Conservation (phyloP, 2,888 invertebrate species). For the Arrhopalites spinosus region DNA sequence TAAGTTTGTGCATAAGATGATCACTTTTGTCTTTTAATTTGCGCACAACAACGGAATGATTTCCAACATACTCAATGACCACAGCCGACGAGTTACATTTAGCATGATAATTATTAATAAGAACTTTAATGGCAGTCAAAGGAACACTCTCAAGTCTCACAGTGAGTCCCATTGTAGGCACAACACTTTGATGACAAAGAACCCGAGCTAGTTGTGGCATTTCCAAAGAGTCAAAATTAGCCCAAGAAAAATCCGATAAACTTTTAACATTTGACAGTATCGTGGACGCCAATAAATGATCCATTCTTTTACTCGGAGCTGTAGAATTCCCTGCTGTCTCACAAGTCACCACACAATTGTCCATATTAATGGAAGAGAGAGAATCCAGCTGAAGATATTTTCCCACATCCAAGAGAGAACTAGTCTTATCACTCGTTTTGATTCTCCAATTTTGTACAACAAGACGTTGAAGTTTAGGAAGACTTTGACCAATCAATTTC, state of each 20-base stretch:
- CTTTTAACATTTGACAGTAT: slow-evolving; percentile 47
- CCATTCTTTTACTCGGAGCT: slow-evolving; percentile 40
- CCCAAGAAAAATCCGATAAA: slow-evolving; percentile 53
- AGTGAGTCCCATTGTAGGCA: slow-evolving; percentile 34
- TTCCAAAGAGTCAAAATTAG: slow-evolving; percentile 48
- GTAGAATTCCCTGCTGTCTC: slow-evolving; percentile 27
- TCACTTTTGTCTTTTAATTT: slow-evolving; percentile 50
- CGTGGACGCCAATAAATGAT: slow-evolving; percentile 42
- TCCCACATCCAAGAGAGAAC: too few relatives aligned
- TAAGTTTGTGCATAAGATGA: slow-evolving; percentile 49
- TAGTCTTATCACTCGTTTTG: slow-evolving; percentile 49
- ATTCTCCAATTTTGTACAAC: slow-evolving; percentile 51
- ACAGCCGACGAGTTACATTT: slow-evolving; percentile 42
- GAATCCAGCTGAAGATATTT: slow-evolving; percentile 32
- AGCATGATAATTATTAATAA: slow-evolving; percentile 38
- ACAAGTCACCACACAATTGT: slow-evolving; percentile 47
- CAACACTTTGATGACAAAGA: slow-evolving; percentile 39
- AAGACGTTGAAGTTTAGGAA: slow-evolving; percentile 51
- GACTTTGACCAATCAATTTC: slow-evolving; percentile 48
- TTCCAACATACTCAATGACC: slow-evolving; percentile 49
- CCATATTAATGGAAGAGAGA: slow-evolving; percentile 46
- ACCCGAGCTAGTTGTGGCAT: slow-evolving; percentile 43
- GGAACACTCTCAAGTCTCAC: slow-evolving; percentile 49
- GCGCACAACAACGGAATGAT: slow-evolving; percentile 45
- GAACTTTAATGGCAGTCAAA: slow-evolving; percentile 44